phyloP scores from a whole-genome alignment of 2,113 vertebrate species.

The Lepidothrix coronata region DNA sequence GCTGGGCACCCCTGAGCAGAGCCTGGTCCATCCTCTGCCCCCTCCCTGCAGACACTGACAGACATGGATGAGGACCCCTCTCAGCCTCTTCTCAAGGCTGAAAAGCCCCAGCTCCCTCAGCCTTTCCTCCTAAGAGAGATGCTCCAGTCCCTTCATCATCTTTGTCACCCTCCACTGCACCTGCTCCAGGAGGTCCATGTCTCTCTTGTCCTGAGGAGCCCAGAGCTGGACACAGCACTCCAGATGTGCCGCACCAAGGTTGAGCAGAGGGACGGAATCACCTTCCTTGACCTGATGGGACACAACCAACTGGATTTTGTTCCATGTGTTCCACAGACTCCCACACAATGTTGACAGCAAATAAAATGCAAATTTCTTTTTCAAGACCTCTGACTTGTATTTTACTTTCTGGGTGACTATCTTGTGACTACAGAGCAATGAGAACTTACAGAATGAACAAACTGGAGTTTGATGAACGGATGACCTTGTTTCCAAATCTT shows the following conservation, averaged over 20 bases:
- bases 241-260: neutral
- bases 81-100: neutral
- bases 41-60: neutral
- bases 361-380: neutral
- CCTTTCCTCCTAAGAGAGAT: neutral
- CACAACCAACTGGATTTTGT: neutral
- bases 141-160: neutral
- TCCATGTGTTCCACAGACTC: neutral
- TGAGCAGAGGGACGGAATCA: neutral
- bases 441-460: neutral
- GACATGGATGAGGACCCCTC: neutral
- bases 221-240: neutral
- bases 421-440: neutral
- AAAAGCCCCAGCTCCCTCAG: neutral
- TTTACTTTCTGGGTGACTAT: neutral
- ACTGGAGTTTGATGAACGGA: neutral
- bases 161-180: fast-evolving
- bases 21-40: neutral
- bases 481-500: neutral
- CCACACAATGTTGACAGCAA: neutral
- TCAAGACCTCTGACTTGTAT: neutral
- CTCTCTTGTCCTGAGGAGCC: neutral
- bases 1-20: neutral
- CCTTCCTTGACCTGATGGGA: neutral
- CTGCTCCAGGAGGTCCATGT: neutral